These are phyloP conservation scores for Catonia carolina DNA, from an alignment of 2,888 invertebrate species.

Conservation along the genomic window DNA sequence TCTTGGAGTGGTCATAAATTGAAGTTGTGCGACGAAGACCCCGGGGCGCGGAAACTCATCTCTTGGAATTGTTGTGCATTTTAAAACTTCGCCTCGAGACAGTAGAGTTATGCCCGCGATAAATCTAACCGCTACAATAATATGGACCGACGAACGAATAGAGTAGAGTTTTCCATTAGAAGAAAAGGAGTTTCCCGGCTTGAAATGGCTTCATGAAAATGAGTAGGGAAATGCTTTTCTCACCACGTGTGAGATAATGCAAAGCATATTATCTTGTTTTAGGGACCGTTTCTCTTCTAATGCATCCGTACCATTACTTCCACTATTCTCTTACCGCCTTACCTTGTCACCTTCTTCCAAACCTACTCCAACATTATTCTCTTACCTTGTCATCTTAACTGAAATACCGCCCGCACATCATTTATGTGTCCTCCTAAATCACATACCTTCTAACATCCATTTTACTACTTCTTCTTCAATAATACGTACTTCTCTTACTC, in stretches of 20 bases:
- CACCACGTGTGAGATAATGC: slow-evolving; percentile 12
- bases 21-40: slow-evolving; percentile 3
- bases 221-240: slow-evolving; percentile 9
- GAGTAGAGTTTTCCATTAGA: slow-evolving; percentile 14
- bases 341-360: not conserved
- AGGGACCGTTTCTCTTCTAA: not conserved
- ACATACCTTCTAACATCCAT: not conserved
- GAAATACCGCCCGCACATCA: not conserved
- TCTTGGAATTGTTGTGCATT: slow-evolving; percentile 12
- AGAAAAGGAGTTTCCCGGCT: slow-evolving; percentile 5
- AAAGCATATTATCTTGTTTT: slow-evolving; percentile 13
- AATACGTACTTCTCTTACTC: not conserved
- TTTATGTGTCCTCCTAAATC: not conserved
- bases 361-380: not conserved
- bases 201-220: slow-evolving; percentile 15
- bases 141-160: slow-evolving; percentile 12
- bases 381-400: not conserved
- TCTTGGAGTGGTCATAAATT: slow-evolving; percentile 11
- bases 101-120: slow-evolving; percentile 14
- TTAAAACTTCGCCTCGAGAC: slow-evolving; percentile 12
- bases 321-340: not conserved
- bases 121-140: slow-evolving; percentile 6
- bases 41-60: slow-evolving; percentile 13
- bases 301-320: not conserved
- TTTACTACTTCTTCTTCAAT: not conserved